Evolutionary conservation across 2,888 invertebrate genomes (phyloP), one percentile per base, ranked within the genome.

Genomic region (Drosophila mercatorum): DNA sequence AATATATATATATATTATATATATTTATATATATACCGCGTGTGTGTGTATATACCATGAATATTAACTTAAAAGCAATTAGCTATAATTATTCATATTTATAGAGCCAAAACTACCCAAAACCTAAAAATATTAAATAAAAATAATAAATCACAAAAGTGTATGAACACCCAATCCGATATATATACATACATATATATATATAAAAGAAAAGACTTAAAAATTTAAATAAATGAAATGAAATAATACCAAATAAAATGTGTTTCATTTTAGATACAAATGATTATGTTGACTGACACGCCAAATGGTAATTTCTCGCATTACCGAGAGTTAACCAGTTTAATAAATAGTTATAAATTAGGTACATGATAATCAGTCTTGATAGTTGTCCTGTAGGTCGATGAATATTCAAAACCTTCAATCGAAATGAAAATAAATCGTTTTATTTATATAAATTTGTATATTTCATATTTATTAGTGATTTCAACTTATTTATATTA

Each of bases 161-260:
- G 73, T 82, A 76, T 63, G 83, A 64, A 84, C 87, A 83, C 57
- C 68, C 68, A 80, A 80, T 63, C 60, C 72, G 65, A 68, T 68
- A 56, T 47, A 53, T 38, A 51, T 31, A 49, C n/a, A 34, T 31
- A 58, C 22, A 57, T 44, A 57, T 60, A 75, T 34, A 57, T 60
- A 75, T 78, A 76, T 72, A 81, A 84, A 84, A 77, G 79, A 71
- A 84, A 86, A 86, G 86, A 86, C 86, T 86, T 86, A 77, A 89
- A 89, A 86, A 88, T 86, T 89, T 86, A 88, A 86, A 89, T 88
- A 89, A 86, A 86, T 89, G 80, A 89, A 88, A 89, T 63, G 83
- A 83, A 73, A 85, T 89, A 85, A 84, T 84, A 85, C 88, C 89
- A 89, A 88, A 11, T 17, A 11, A 36, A 28, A 8, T 14, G 49